Evolutionary conservation across 2,797 vertebrate species (phyloP).

Genomic region (Arrhamphus sclerolepis): DNA sequence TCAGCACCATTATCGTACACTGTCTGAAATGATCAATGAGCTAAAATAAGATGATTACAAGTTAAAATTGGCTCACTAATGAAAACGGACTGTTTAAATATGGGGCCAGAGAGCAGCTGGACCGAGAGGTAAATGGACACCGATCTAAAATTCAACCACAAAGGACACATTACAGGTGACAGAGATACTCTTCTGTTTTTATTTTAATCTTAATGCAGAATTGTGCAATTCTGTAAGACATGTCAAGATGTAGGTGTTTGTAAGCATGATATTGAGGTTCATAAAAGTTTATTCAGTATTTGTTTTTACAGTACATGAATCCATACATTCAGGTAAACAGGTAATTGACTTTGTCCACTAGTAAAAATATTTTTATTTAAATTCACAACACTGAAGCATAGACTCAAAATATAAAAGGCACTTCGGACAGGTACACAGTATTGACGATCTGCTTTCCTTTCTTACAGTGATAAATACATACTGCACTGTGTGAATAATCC

Average conservation of each 20-base stretch:
- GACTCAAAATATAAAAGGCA: conserved; percentile 70
- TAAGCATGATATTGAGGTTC: neutral
- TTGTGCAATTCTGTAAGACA: neutral
- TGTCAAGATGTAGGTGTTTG: too few relatives aligned
- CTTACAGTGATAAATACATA: conserved; percentile 73
- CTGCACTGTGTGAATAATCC: conserved; percentile 37
- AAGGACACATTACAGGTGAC: neutral
- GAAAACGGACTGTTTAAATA: conserved; percentile 89
- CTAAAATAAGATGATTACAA: conserved; percentile 93
- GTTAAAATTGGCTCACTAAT: conserved; percentile 91
- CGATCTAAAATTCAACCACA: conserved; percentile 55
- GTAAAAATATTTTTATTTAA: conserved; percentile 47
- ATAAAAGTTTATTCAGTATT: conserved; percentile 60
- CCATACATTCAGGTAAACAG: conserved; percentile 52
- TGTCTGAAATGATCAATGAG: conserved; percentile 93
- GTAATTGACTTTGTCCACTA: conserved; percentile 35
- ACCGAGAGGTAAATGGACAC: conserved; percentile 39
- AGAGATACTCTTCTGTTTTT: too few relatives aligned
- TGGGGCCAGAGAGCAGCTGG: conserved; percentile 77
- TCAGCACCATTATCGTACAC: conserved; percentile 88
- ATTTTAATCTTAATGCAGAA: neutral
- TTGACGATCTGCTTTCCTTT: conserved; percentile 36
- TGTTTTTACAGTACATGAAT: conserved; percentile 51
- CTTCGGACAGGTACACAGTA: conserved; percentile 53
- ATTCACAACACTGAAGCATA: conserved; percentile 45